Conservation (phyloP, 1,140 invertebrate genomes). For the Papilio xuthus region DNA sequence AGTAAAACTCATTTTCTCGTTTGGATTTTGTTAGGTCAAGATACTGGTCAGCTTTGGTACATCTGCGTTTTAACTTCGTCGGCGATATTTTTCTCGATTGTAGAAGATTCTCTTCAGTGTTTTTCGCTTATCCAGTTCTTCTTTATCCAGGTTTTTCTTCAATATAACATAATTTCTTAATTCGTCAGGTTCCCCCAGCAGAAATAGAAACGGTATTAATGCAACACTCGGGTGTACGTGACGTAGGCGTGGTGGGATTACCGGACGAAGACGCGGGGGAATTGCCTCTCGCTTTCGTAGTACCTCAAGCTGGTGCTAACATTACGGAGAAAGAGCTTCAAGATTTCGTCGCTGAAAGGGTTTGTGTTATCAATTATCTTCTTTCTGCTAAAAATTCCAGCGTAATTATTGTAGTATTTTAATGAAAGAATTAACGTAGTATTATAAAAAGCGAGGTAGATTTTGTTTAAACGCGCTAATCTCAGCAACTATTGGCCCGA, state of each 20-base stretch:
- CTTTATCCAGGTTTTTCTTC: too few relatives aligned
- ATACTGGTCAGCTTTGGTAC: background rate
- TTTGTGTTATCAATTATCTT: slow-evolving; percentile 14
- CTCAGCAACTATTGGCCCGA: too few relatives aligned
- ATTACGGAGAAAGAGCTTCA: slow-evolving; percentile 46
- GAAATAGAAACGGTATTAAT: slow-evolving; percentile 89
- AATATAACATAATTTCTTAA: background rate
- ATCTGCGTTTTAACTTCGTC: too few relatives aligned
- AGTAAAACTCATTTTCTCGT: too few relatives aligned
- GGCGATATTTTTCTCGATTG: too few relatives aligned
- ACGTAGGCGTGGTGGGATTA: slow-evolving; percentile 89
- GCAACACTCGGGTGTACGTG: slow-evolving; percentile 84
- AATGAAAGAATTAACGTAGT: too few relatives aligned
- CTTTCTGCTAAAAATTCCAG: too few relatives aligned
- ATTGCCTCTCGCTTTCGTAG: slow-evolving; percentile 50
- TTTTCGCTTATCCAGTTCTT: too few relatives aligned
- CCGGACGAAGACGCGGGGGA: slow-evolving; percentile 62
- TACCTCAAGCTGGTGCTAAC: slow-evolving; percentile 42
- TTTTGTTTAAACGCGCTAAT: too few relatives aligned
- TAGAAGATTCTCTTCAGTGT: too few relatives aligned
- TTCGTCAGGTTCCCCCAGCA: slow-evolving; percentile 48
- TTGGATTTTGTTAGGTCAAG: background rate
- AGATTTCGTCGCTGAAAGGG: slow-evolving; percentile 45
- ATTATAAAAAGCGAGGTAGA: too few relatives aligned
- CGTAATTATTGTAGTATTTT: too few relatives aligned